Percentiles rank a stretch among this genome's conserved stretches.
Evolutionary conservation across 2,888 invertebrate species (phyloP).

Genomic region (Autographa gamma): DNA sequence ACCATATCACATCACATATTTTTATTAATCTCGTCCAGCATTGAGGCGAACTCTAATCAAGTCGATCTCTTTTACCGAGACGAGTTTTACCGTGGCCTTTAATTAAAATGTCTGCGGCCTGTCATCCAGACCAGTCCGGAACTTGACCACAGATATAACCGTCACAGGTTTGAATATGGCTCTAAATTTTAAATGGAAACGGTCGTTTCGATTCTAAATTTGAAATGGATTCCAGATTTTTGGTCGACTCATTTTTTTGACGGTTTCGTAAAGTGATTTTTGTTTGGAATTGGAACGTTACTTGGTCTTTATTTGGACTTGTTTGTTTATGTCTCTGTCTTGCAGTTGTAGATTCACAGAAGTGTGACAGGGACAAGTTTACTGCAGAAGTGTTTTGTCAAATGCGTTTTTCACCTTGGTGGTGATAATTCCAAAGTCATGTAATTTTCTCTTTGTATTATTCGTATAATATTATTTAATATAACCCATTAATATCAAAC

Average conservation of each 20-base stretch:
- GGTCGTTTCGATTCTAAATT: conserved; percentile 20
- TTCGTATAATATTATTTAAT: too few relatives aligned
- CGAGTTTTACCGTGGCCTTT: conserved; percentile 46
- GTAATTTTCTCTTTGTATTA: too few relatives aligned
- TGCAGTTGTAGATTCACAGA: too few relatives aligned
- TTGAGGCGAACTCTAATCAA: conserved; percentile 48
- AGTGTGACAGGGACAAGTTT: too few relatives aligned
- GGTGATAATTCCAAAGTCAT: too few relatives aligned
- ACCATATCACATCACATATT: conserved; percentile 15
- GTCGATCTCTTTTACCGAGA: conserved; percentile 45
- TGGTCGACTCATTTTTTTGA: conserved; percentile 12
- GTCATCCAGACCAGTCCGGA: conserved; percentile 57
- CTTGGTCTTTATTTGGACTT: too few relatives aligned
- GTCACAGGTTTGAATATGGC: conserved; percentile 41
- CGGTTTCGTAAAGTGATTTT: neutral
- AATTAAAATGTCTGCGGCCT: conserved; percentile 69
- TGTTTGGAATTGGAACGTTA: conserved; percentile 11
- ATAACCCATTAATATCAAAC: conserved; percentile 19
- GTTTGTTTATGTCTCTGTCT: too few relatives aligned
- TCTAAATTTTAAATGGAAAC: conserved; percentile 51
- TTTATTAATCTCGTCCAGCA: conserved; percentile 33
- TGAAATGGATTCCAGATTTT: conserved; percentile 16
- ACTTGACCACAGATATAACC: conserved; percentile 56
- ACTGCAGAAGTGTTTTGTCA: too few relatives aligned
- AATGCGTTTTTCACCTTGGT: too few relatives aligned